A percentile compares a stretch with the other conserved stretches of the same genome.
phyloP scores from a whole-genome alignment of 92 coral and sea anemone genomes.

The Porites lobata region DNA sequence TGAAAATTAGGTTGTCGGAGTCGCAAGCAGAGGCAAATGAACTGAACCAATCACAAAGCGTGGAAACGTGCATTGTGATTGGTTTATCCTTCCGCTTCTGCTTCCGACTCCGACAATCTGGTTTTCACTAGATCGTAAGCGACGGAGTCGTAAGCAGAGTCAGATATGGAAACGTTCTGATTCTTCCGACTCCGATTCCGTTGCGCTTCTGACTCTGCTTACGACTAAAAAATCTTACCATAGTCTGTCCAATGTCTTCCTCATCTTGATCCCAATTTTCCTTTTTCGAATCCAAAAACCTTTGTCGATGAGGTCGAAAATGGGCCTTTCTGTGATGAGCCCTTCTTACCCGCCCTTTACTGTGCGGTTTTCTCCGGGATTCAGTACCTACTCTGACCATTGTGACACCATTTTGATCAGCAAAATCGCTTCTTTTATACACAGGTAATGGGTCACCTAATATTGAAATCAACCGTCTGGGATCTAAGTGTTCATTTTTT shows the following conservation, averaged over 20 bases:
- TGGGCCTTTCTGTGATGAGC: background rate
- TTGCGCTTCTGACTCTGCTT: too few relatives aligned
- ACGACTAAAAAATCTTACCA: background rate
- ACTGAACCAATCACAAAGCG: too few relatives aligned
- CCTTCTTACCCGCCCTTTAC: background rate
- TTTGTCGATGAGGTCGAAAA: background rate
- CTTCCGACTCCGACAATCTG: too few relatives aligned
- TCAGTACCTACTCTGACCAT: background rate
- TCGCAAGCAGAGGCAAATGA: too few relatives aligned
- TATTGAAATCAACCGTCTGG: slow-evolving; percentile 28
- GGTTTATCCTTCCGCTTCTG: too few relatives aligned
- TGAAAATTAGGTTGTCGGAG: too few relatives aligned
- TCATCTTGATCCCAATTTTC: slow-evolving; percentile 9
- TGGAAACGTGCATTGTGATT: too few relatives aligned
- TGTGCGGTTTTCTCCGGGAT: background rate
- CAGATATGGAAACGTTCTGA: too few relatives aligned
- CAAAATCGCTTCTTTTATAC: slow-evolving; percentile 19
- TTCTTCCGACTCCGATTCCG: too few relatives aligned
- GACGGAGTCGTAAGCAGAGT: too few relatives aligned
- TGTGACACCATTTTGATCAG: background rate
- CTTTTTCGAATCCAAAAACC: background rate
- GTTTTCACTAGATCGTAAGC: too few relatives aligned
- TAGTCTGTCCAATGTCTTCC: background rate
- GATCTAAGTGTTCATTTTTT: slow-evolving; percentile 23
- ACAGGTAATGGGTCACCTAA: slow-evolving; percentile 29